phyloP scores from a whole-genome alignment of 2,888 invertebrate species.

The Hedychridium roseum region DNA sequence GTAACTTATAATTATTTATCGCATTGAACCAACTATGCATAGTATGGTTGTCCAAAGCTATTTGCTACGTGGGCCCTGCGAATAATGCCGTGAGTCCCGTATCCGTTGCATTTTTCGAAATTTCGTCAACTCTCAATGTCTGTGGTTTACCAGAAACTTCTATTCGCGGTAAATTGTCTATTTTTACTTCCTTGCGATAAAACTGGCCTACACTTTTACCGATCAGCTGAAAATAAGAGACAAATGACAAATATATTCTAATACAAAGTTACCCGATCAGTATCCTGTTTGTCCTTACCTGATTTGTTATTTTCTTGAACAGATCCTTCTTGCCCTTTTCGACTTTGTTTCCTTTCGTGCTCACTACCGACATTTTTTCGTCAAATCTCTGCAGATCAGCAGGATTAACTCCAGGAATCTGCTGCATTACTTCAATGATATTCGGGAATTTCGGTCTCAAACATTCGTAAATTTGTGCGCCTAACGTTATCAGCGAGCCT shows the following conservation, averaged over 20 bases:
- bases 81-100: conserved; percentile 57
- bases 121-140: conserved; percentile 51
- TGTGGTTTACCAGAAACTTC: conserved; percentile 59
- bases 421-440: conserved; percentile 72
- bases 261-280: not conserved
- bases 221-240: conserved; percentile 70
- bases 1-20: conserved; percentile 49
- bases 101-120: conserved; percentile 52
- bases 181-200: conserved; percentile 87
- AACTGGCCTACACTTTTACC: conserved; percentile 86
- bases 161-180: conserved; percentile 83
- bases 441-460: conserved; percentile 80
- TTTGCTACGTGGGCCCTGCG: conserved; percentile 61
- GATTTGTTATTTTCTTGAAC: conserved; percentile 87
- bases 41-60: conserved; percentile 36
- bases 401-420: conserved; percentile 83
- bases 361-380: conserved; percentile 77
- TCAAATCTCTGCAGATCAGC: conserved; percentile 85
- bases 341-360: conserved; percentile 78
- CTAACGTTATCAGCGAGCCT: conserved; percentile 79
- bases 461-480: conserved; percentile 86
- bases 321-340: conserved; percentile 91
- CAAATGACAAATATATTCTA: conserved; percentile 5
- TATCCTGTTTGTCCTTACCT: conserved; percentile 71
- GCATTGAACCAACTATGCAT: conserved; percentile 48